Evolutionary conservation across 2,888 invertebrate species (phyloP).

Genomic region (Kryphioiulus occultus): DNA sequence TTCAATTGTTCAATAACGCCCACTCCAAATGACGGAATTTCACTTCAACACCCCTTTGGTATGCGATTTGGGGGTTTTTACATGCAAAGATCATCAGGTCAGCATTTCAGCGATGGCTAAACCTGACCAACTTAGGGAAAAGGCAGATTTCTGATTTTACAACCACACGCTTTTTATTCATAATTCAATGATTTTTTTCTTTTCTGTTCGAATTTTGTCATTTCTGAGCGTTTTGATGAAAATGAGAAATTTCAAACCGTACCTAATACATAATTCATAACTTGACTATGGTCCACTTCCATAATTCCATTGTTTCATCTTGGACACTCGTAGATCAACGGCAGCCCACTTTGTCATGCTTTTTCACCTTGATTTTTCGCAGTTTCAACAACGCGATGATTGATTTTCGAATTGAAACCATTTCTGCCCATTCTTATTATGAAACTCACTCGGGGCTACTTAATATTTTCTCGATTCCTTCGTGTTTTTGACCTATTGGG

Average conservation of each 20-base stretch:
- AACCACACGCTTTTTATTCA: too few species aligned
- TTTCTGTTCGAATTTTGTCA: background rate
- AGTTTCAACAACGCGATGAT: background rate
- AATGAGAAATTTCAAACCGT: background rate
- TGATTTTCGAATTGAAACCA: background rate
- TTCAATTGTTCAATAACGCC: too few species aligned
- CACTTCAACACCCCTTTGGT: too few species aligned
- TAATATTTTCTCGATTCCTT: constrained; percentile 13
- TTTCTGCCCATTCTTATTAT: background rate
- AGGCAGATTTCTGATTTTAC: too few species aligned
- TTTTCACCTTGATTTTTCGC: background rate
- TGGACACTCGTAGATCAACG: background rate
- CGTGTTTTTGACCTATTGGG: background rate
- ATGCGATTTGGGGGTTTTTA: too few species aligned
- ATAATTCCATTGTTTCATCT: background rate
- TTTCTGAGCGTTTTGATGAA: background rate
- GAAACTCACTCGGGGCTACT: constrained; percentile 13
- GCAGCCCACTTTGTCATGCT: background rate
- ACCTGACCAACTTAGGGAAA: too few species aligned
- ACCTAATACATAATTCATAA: background rate
- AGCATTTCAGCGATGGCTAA: too few species aligned
- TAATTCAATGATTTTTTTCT: background rate
- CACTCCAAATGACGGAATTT: too few species aligned
- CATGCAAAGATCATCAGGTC: too few species aligned
- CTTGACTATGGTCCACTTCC: background rate